These are phyloP conservation scores for Psittacula derbiana DNA, from an alignment of 2,797 vertebrate species.

Conservation along the genomic window DNA sequence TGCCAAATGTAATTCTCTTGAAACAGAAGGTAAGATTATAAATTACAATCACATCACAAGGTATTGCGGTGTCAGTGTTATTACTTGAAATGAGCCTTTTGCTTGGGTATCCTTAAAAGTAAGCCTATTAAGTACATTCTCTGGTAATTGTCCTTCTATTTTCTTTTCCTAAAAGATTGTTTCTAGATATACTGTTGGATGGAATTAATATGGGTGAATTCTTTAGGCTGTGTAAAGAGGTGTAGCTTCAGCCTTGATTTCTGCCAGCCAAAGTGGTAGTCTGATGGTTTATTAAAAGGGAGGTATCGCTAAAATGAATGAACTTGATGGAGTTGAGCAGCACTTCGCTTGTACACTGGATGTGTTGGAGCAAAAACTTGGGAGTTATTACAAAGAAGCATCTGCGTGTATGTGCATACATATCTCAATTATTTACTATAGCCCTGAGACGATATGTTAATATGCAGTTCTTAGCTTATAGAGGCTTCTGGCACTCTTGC, in stretches of 20 bases:
- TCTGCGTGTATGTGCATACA: background rate
- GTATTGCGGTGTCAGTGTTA: background rate
- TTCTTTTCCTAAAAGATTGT: background rate
- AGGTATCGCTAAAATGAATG: background rate
- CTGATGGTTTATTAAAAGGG: background rate
- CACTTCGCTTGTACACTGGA: background rate
- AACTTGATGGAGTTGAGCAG: background rate
- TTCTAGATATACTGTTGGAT: background rate
- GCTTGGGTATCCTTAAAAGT: background rate
- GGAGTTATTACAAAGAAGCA: background rate
- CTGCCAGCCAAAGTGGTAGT: background rate
- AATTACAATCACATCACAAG: background rate
- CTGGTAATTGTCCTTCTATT: background rate
- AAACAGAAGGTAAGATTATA: background rate
- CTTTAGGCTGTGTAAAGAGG: rapidly evolving
- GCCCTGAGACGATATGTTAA: background rate
- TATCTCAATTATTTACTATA: background rate
- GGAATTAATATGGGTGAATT: background rate
- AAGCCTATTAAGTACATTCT: background rate
- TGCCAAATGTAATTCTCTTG: slow-evolving; percentile 1
- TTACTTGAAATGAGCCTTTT: background rate
- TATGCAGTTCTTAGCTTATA: background rate
- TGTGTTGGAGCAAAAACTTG: background rate
- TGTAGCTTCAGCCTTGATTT: background rate
- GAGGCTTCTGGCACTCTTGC: background rate